Percentiles rank a stretch among this genome's conserved stretches.
These are phyloP conservation scores for Amphiura filiformis DNA, from an alignment of 35 echinoderm and acorn worm species.

Conservation along the genomic window DNA sequence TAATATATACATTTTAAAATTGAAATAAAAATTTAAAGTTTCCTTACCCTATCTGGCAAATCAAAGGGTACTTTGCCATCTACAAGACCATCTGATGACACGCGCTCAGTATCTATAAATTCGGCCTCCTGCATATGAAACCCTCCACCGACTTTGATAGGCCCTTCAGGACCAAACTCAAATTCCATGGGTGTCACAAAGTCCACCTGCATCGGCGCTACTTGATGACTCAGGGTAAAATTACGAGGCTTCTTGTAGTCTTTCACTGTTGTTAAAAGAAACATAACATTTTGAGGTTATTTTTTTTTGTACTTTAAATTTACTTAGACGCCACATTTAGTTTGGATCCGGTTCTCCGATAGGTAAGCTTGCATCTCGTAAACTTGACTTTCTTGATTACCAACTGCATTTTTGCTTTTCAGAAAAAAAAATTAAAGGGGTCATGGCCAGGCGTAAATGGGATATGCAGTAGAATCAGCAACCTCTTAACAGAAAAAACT, in stretches of 20 bases:
- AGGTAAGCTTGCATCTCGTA: too few relatives aligned
- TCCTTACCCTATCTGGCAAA: background rate
- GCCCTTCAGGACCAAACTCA: slow-evolving; percentile 37
- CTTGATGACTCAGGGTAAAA: slow-evolving; percentile 52
- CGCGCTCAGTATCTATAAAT: slow-evolving; percentile 40
- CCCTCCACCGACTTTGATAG: slow-evolving; percentile 23
- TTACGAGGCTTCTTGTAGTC: background rate
- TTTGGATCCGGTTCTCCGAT: too few relatives aligned
- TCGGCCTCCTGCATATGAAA: slow-evolving; percentile 53
- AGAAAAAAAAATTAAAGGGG: too few relatives aligned
- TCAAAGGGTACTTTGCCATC: background rate
- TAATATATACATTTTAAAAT: too few relatives aligned
- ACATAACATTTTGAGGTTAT: too few relatives aligned
- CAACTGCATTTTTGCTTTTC: too few relatives aligned
- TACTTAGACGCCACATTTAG: too few relatives aligned
- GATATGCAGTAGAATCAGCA: too few relatives aligned
- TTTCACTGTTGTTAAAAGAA: background rate
- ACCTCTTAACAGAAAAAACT: too few relatives aligned
- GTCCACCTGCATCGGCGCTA: slow-evolving; percentile 67
- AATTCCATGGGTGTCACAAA: slow-evolving; percentile 54
- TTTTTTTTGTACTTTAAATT: too few relatives aligned
- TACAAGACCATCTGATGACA: background rate
- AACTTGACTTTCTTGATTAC: too few relatives aligned
- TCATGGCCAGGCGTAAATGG: too few relatives aligned
- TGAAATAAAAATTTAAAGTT: background rate